phyloP scores from a whole-genome alignment of 92 coral and sea anemone genomes.

The Phenganax marumi region DNA sequence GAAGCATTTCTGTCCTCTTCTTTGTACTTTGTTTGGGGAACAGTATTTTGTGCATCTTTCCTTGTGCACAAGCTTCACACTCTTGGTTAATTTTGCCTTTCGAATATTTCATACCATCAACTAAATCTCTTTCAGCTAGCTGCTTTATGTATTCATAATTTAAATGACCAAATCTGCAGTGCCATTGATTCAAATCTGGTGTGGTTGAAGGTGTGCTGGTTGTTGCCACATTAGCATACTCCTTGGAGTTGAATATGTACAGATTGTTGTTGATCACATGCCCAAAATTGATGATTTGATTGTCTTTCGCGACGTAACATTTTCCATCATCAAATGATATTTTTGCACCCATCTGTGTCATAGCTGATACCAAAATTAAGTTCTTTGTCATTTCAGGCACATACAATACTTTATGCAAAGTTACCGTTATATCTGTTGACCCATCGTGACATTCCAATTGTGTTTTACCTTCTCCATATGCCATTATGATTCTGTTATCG shows the following conservation, averaged over 20 bases:
- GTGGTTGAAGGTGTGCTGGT: not conserved
- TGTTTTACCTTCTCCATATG: conserved; percentile 16
- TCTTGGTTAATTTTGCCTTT: not conserved
- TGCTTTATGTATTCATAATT: conserved; percentile 23
- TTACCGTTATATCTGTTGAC: not conserved
- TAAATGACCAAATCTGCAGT: conserved; percentile 38
- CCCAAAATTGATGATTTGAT: conserved; percentile 27
- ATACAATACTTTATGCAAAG: conserved; percentile 23
- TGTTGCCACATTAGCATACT: conserved; percentile 9
- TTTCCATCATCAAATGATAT: conserved; percentile 31
- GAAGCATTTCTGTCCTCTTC: not conserved
- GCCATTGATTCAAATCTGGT: conserved; percentile 14
- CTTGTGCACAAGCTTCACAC: not conserved
- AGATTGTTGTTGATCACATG: conserved; percentile 8
- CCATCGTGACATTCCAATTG: not conserved
- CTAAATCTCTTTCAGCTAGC: conserved; percentile 9
- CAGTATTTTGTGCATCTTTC: not conserved
- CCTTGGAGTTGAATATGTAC: not conserved
- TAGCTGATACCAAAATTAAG: conserved; percentile 27
- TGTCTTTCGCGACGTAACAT: conserved; percentile 15
- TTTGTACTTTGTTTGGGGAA: not conserved
- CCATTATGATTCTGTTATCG: conserved; percentile 17
- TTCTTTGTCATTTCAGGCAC: conserved; percentile 36
- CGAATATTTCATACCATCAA: conserved; percentile 36
- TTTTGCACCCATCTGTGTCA: conserved; percentile 34